Evolutionary conservation across 30 jellyfish, hydroid and myxozoan genomes (phyloP).

Genomic region (Turritopsis rubra): DNA sequence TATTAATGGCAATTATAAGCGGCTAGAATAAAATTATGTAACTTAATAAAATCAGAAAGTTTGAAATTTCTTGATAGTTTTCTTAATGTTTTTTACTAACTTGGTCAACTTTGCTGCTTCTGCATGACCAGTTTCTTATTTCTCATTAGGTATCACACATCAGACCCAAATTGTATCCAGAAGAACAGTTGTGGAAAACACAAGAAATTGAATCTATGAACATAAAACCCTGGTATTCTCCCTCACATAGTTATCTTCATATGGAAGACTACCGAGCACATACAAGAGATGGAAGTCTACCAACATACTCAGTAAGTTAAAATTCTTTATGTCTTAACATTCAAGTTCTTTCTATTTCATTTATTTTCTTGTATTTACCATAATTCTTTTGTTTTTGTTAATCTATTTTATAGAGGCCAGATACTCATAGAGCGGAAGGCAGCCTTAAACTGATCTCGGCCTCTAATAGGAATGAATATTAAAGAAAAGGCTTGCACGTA

Average conservation of each 20-base stretch:
- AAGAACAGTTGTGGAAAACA: neutral
- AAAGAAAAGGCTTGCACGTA: too few species aligned
- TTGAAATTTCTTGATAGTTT: neutral
- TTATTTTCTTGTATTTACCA: too few species aligned
- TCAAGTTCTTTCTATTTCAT: neutral
- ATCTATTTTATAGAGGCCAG: too few species aligned
- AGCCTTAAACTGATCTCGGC: too few species aligned
- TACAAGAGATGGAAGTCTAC: neutral
- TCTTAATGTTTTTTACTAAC: too few species aligned
- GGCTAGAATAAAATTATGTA: too few species aligned
- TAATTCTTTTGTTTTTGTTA: too few species aligned
- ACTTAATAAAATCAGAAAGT: too few species aligned
- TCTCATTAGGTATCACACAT: neutral
- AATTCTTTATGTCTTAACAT: neutral
- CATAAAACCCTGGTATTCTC: constrained; percentile 77
- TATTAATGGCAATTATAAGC: too few species aligned
- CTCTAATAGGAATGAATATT: too few species aligned
- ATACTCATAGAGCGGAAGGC: too few species aligned
- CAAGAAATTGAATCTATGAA: neutral
- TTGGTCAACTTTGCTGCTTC: neutral
- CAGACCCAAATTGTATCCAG: neutral
- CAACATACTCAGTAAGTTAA: neutral
- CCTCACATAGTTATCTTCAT: constrained; percentile 61
- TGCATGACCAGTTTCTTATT: neutral
- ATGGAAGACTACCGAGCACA: constrained; percentile 17